These are phyloP conservation scores for Luperina testacea DNA, from an alignment of 2,888 invertebrate species.

Conservation along the genomic window DNA sequence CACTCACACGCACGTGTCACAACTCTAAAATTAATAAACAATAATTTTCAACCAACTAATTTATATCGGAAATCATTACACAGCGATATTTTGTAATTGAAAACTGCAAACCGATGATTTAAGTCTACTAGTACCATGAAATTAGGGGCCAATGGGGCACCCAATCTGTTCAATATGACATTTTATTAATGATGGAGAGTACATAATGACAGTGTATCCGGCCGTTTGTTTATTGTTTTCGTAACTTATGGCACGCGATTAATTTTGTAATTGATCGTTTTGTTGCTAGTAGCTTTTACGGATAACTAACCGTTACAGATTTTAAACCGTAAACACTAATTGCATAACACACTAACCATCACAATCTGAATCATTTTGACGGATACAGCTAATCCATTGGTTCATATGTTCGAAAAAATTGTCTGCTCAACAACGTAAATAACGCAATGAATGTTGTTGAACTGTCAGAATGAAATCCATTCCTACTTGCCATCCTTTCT, in stretches of 20 bases:
- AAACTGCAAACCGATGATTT: slow-evolving; percentile 57
- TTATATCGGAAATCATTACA: slow-evolving; percentile 69
- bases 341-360: no score
- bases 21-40: slow-evolving; percentile 64
- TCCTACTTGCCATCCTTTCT: no score
- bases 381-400: no score
- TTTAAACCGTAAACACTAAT: no score
- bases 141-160: slow-evolving; percentile 52
- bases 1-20: slow-evolving; percentile 60
- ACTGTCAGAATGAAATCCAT: no score
- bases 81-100: slow-evolving; percentile 61
- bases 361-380: no score
- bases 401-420: no score
- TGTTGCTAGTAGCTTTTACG: not conserved
- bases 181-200: slow-evolving; percentile 56
- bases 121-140: slow-evolving; percentile 55
- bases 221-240: slow-evolving; percentile 41
- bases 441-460: no score
- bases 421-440: no score
- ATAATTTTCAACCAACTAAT: slow-evolving; percentile 54
- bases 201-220: slow-evolving; percentile 59
- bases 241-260: slow-evolving; percentile 49
- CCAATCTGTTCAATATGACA: slow-evolving; percentile 53
- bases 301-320: no score
- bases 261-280: slow-evolving; percentile 5